These are phyloP conservation scores for Petroica traversi DNA, from an alignment of 2,113 vertebrate species.

Conservation along the genomic window DNA sequence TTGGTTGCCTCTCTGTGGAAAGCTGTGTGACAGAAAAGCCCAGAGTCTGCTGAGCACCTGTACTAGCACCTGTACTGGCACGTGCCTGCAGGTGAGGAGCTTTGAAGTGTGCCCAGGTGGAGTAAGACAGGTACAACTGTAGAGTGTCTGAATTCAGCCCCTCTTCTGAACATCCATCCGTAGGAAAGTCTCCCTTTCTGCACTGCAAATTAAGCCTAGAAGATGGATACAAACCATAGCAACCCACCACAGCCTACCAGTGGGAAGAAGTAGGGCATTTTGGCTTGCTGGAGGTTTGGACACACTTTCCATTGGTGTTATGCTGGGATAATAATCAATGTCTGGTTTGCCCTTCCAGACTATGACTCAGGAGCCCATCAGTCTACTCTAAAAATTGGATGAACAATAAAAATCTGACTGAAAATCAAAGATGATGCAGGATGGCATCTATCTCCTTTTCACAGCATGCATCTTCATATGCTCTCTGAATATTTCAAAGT, in stretches of 20 bases:
- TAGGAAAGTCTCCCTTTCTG: background rate
- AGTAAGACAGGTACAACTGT: background rate
- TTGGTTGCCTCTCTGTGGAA: background rate
- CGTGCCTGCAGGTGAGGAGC: background rate
- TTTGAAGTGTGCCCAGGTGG: background rate
- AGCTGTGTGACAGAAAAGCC: background rate
- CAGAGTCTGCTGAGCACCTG: background rate
- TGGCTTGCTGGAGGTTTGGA: background rate
- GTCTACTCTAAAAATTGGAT: background rate
- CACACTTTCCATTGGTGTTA: background rate
- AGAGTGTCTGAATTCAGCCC: background rate
- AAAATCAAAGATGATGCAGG: background rate
- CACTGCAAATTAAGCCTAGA: background rate
- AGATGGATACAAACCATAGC: background rate
- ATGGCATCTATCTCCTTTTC: background rate
- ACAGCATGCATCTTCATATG: background rate
- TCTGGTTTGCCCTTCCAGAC: background rate
- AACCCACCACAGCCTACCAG: background rate
- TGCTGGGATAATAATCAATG: background rate
- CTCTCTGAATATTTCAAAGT: background rate
- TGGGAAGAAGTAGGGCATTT: background rate
- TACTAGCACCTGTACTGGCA: background rate
- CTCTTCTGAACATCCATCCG: background rate
- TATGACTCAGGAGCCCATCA: background rate
- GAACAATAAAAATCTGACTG: background rate